These are phyloP conservation scores for Hermaeophaga mercurialis DNA, from an alignment of 2,888 invertebrate species.

Conservation along the genomic window DNA sequence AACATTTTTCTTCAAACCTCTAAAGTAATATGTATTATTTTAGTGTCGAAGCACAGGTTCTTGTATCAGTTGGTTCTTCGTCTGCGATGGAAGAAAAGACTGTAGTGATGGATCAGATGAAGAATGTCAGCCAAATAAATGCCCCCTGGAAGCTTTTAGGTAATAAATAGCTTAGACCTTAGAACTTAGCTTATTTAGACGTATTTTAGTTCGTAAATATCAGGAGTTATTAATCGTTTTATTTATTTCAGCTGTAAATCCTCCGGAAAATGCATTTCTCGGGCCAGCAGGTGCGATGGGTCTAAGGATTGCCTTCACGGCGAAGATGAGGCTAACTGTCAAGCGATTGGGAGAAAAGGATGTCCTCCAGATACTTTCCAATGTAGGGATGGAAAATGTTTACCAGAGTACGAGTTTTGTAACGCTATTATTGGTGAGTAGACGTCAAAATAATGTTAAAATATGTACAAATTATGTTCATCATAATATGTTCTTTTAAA, in stretches of 20 bases:
- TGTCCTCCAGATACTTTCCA: slow-evolving; percentile 85
- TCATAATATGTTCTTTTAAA: too few relatives aligned
- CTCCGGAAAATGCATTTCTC: slow-evolving; percentile 74
- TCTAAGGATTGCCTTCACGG: slow-evolving; percentile 76
- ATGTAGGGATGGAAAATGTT: slow-evolving; percentile 83
- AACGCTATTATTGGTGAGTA: slow-evolving; percentile 73
- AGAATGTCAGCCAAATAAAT: slow-evolving; percentile 70
- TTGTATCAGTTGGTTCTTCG: slow-evolving; percentile 92
- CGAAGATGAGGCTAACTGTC: slow-evolving; percentile 59
- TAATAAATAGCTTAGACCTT: too few relatives aligned
- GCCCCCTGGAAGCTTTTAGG: slow-evolving; percentile 72
- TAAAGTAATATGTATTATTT: slow-evolving; percentile 39
- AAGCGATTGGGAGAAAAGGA: slow-evolving; percentile 54
- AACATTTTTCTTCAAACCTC: too few relatives aligned
- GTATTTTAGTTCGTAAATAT: too few relatives aligned
- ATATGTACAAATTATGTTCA: too few relatives aligned
- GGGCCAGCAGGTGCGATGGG: slow-evolving; percentile 83
- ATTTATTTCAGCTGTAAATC: slow-evolving; percentile 63
- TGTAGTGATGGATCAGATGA: slow-evolving; percentile 89
- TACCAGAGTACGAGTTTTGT: slow-evolving; percentile 90
- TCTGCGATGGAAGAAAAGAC: slow-evolving; percentile 84
- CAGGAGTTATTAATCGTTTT: too few relatives aligned
- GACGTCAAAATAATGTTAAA: too few relatives aligned
- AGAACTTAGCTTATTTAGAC: too few relatives aligned
- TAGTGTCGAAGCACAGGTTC: slow-evolving; percentile 84